A percentile compares a stretch with the other conserved stretches of the same genome.
These are phyloP conservation scores for Colistium nudipinnis DNA, from an alignment of 2,113 vertebrate genomes.

Conservation along the genomic window DNA sequence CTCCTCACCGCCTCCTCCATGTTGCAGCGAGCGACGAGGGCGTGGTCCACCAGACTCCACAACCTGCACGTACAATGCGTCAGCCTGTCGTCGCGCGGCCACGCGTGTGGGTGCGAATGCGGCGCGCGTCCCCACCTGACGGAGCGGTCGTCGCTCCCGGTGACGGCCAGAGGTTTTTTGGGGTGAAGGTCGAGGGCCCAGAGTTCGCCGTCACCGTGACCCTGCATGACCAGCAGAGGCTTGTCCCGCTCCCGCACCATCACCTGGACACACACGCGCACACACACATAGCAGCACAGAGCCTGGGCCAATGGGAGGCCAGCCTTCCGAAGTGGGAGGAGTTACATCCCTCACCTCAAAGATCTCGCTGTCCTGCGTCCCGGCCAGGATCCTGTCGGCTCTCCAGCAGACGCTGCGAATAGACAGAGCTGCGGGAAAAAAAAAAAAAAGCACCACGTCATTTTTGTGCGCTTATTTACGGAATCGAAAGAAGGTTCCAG, in stretches of 20 bases:
- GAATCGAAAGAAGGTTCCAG: too few species aligned
- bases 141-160: slow-evolving; percentile 94
- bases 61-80: slow-evolving; percentile 76
- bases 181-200: slow-evolving; percentile 95
- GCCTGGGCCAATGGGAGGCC: slow-evolving; percentile 9
- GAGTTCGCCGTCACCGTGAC: slow-evolving; percentile 96
- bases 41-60: slow-evolving; percentile 94
- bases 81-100: too few species aligned
- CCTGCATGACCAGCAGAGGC: slow-evolving; percentile 92
- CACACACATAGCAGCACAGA: neutral
- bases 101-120: too few species aligned
- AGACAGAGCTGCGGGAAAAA: slow-evolving; percentile 84
- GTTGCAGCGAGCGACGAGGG: slow-evolving; percentile 93
- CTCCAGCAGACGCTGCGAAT: slow-evolving; percentile 97
- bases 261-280: slow-evolving; percentile 63
- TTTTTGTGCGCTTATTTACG: too few species aligned
- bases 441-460: neutral
- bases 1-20: slow-evolving; percentile 95
- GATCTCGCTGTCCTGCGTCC: slow-evolving; percentile 97
- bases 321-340: neutral
- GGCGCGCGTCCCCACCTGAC: slow-evolving; percentile 82
- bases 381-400: slow-evolving; percentile 91
- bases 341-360: slow-evolving; percentile 84
- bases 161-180: slow-evolving; percentile 93
- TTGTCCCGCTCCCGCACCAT: slow-evolving; percentile 94